These are phyloP conservation scores for Allacma fusca DNA, from an alignment of 2,888 invertebrate genomes.

Conservation along the genomic window DNA sequence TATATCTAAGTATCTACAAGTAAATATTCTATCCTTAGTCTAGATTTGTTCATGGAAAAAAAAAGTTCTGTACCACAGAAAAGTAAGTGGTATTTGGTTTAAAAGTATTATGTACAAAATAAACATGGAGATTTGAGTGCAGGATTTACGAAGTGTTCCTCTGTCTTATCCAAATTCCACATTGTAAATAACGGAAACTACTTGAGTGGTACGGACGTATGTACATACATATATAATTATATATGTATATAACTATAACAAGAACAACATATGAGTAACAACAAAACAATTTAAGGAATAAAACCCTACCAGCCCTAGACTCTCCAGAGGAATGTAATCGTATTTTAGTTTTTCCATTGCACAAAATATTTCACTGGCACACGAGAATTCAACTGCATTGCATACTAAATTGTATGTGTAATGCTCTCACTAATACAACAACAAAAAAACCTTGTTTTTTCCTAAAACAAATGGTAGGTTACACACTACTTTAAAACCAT, in stretches of 20 bases:
- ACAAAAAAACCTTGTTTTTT: slow-evolving; percentile 9
- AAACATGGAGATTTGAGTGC: slow-evolving; percentile 40
- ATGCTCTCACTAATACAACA: slow-evolving; percentile 23
- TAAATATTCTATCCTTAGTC: too few relatives aligned
- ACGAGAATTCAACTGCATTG: slow-evolving; percentile 58
- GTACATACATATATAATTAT: too few relatives aligned
- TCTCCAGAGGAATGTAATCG: slow-evolving; percentile 42
- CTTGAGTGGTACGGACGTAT: background rate
- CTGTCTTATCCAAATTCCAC: slow-evolving; percentile 39
- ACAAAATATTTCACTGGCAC: slow-evolving; percentile 58
- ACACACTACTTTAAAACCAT: slow-evolving; percentile 10
- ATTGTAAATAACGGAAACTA: slow-evolving; percentile 36
- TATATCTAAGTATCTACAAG: too few relatives aligned
- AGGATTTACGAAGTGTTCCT: slow-evolving; percentile 42
- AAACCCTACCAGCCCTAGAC: background rate
- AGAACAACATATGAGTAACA: background rate
- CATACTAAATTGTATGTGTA: slow-evolving; percentile 34
- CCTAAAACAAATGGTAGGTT: slow-evolving; percentile 9
- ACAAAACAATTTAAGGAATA: background rate
- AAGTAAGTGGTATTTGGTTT: background rate
- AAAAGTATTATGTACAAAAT: slow-evolving; percentile 34
- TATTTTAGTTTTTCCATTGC: slow-evolving; percentile 45
- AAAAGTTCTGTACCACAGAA: too few relatives aligned
- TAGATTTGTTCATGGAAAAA: too few relatives aligned
- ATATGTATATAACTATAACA: background rate